Evolutionary conservation across 2,797 vertebrate species (phyloP), one percentile per base, ranked within the genome.

Genomic region (Alca torda): DNA sequence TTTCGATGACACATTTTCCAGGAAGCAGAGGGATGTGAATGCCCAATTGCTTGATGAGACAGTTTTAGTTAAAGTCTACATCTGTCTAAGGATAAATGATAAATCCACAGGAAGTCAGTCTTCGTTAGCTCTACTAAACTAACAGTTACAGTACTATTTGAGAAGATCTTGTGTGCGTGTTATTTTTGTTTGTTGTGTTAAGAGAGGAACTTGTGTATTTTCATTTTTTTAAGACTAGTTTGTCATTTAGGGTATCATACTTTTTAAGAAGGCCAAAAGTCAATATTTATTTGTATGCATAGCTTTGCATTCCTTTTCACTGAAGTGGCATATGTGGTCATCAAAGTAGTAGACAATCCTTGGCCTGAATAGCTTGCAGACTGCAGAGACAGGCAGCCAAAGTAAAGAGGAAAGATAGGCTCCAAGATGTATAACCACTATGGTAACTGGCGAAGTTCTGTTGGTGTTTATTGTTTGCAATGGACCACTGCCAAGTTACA

Each of bases 381-480:
- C 60, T 91, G 59, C 31, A 67, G 60, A 87, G 50, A 64, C 50
- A 87, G 64, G 1, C 37, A 78, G 45, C 41, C 76, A 77, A 54
- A 84, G 61, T 18, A 69, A 86, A 68, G 67, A 91, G 57, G 63
- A 80, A 93, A 82, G 41, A 82, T 43, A 51, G 86, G 39, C 35
- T 93, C 68, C 64, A 68, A 50, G 72, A n/a, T 80, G 30, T 50
- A 12, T 26, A 79, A 72, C 68, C 67, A 21, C 83, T 60, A 0
- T 60, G 45, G 72, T 60, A 93, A 53, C 64, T 94, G 88, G 74
- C 5, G 11, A 82, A 80, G 45, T 74, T 94, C 84, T 94, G 26
- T 24, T 70, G 79, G 57, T 92, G 68, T 91, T 96, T 92, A 64
- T 89, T 92, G 48, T 88, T 96, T 96, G 65, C 37, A 72, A 5